A percentile compares a stretch with the other conserved stretches of the same genome.
phyloP scores from a whole-genome alignment of 2,888 invertebrate species.

The Meiosimyza decipiens region DNA sequence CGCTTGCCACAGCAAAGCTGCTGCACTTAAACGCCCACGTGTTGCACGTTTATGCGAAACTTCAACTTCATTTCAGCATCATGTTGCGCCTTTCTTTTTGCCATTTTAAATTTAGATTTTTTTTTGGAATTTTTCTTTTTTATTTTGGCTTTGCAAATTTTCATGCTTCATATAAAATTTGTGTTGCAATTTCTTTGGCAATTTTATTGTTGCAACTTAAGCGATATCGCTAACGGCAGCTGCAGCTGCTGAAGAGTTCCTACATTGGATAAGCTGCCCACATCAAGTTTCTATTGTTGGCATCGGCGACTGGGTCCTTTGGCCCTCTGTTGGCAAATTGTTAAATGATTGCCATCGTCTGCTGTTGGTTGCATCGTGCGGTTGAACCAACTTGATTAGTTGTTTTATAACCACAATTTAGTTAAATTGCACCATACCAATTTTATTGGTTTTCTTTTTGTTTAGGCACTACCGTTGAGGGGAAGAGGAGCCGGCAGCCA shows the following conservation, averaged over 20 bases:
- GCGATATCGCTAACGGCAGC: constrained; percentile 9
- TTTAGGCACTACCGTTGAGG: not conserved
- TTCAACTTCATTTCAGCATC: constrained; percentile 5
- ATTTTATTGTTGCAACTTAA: constrained; percentile 20
- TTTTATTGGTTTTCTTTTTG: constrained; percentile 15
- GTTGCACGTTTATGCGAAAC: constrained; percentile 23
- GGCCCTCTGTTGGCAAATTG: not conserved
- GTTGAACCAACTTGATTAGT: not conserved
- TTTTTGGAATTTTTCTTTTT: not conserved
- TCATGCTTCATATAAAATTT: constrained; percentile 9
- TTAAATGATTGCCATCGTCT: constrained; percentile 1
- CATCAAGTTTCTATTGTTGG: constrained; percentile 1
- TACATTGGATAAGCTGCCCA: not conserved
- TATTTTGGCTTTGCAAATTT: not conserved
- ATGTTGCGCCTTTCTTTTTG: constrained; percentile 8
- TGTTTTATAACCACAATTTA: constrained; percentile 19
- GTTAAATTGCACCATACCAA: constrained; percentile 9
- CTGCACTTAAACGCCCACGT: constrained; percentile 22
- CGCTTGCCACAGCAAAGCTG: not conserved
- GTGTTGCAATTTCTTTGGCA: constrained; percentile 21
- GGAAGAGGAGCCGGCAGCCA: too few species aligned
- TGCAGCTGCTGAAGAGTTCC: not conserved
- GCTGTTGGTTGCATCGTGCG: not conserved
- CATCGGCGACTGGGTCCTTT: not conserved
- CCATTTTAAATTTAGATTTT: not conserved